Evolutionary conservation across 2,888 invertebrate genomes (phyloP), one percentile per base, ranked within the genome.

Genomic region (Microctonus brassicae): DNA sequence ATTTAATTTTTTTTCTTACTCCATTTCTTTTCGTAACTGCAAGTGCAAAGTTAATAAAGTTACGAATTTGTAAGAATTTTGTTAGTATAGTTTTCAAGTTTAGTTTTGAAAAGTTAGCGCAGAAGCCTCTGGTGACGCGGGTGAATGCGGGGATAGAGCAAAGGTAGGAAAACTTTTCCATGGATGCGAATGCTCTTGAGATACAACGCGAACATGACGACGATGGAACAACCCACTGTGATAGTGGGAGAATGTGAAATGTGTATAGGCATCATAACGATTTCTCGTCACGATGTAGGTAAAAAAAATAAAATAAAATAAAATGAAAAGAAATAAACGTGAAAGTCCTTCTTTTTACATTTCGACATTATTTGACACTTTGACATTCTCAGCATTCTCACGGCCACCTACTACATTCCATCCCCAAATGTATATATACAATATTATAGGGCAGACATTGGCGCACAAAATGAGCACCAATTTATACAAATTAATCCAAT

Each of bases 31-130:
- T 55, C 13, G 55, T 55, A 4, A 10, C 24, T 26, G 24, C 24
- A 26, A 55, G 55, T 47, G 47, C 47, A 62, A 39, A 39, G 36
- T 55, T 55, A 55, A 55, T 55, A 42, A 62, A 79, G 79, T 80
- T 80, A 76, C 78, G 75, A 81, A 82, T 83, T 79, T 79, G 74
- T 79, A 79, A 78, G 78, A 80, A 80, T 82, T 82, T 55, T 65
- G 65, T 55, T 65, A 65, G 20, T 52, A 53, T 9, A 65, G 52
- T 65, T 53, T 47, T 47, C 34, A 29, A 65, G 47, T 65, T 22
- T 52, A 65, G 65, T 65, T 73, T 74, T 74, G 73, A 73, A 71
- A 76, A 75, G 72, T 75, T 71, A 75, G 69, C 65, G 71, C 71
- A 64, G 75, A 76, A 77, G 75, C 76, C 76, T 77, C 36, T 20